Evolutionary conservation across 2,113 vertebrate species (phyloP), one percentile per base, ranked within the genome.

Genomic region (Nothocercus nigrocapillus): DNA sequence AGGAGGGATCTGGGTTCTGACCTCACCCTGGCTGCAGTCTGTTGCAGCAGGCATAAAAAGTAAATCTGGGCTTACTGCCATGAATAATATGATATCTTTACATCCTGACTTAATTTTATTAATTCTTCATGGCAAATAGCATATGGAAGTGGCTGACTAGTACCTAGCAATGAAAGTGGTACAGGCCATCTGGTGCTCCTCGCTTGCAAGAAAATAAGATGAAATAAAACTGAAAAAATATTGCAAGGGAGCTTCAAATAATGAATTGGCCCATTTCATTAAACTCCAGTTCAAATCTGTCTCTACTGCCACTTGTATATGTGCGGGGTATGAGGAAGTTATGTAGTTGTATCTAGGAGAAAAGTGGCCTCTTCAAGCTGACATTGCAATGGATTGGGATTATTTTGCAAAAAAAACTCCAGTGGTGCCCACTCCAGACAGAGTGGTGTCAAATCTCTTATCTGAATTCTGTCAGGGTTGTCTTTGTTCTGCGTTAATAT

Each of bases 81-180:
- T 90, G 81, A 95, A 87, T 93, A 97, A 97, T 95, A 83, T 87
- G 87, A 93, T 80, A 89, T 86, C 93, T 96, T 96, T 97, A 92
- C 95, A 93, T 96, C 86, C 94, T 95, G 93, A 89, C 84, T 74
- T 95, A 92, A 93, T 96, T 94, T 93, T 96, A 96, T 95, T 94
- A 96, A 96, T 96, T 93, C 79, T 95, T 95, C 78, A 90, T 93
- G 88, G 96, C 82, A 87, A 93, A 96, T 96, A 94, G 95, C 91
- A 81, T 90, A 94, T 80, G 91, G 89, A 96, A 95, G 74, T 80
- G 74, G 62, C 86, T 93, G 89, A 93, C 93, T 93, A 91, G 93
- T 89, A 75, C 89, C 80, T 79, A 87, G 51, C 30, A 89, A 94
- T 89, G 93, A 85, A 66, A 95, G 69, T 74, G 53, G 69, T 72